phyloP scores from a whole-genome alignment of 2,797 vertebrate genomes.

The Mormyrops attenuatus region DNA sequence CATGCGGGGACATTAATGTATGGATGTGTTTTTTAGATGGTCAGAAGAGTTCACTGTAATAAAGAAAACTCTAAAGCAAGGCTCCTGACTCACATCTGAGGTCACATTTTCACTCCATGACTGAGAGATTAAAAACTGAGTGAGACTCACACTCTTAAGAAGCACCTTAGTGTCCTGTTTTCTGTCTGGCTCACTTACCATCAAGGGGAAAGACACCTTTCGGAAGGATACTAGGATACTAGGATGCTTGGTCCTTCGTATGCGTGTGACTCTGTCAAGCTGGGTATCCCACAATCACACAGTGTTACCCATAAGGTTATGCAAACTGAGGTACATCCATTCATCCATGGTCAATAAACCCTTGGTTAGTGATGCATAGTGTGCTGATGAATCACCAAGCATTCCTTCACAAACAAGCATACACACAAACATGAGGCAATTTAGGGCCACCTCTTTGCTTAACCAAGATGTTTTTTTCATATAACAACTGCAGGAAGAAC shows the following conservation, averaged over 20 bases:
- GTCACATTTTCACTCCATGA: background rate
- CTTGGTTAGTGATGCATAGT: background rate
- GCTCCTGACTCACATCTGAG: background rate
- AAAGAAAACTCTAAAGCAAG: background rate
- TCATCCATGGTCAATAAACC: background rate
- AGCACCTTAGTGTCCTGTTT: background rate
- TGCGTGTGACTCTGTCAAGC: background rate
- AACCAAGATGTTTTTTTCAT: background rate
- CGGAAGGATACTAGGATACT: background rate
- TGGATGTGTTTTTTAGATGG: background rate
- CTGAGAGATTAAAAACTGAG: background rate
- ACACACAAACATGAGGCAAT: background rate
- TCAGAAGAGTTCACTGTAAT: background rate
- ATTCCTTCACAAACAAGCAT: background rate
- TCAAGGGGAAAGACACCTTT: background rate
- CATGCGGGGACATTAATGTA: background rate
- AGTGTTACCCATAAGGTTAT: background rate
- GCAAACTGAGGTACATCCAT: background rate
- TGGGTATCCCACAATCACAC: background rate
- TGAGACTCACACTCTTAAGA: background rate
- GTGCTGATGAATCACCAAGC: background rate
- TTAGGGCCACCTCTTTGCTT: background rate
- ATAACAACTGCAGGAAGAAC: background rate
- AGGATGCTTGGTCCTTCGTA: background rate
- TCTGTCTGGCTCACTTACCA: background rate